Evolutionary conservation across 2,797 vertebrate species (phyloP), one percentile per base, ranked within the genome.

Genomic region (Typhlichthys subterraneus): DNA sequence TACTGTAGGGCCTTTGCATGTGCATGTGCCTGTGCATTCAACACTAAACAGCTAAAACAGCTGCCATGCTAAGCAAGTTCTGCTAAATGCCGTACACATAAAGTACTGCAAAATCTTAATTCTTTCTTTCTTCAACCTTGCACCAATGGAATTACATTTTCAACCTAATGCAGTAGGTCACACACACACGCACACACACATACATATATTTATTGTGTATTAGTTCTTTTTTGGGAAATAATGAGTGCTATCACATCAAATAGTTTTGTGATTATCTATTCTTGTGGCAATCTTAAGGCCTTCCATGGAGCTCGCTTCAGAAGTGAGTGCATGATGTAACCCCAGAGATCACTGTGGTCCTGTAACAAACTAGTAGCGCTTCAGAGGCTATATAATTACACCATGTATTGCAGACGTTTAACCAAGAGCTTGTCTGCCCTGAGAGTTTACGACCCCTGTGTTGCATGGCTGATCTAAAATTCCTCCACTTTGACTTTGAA

Each of bases 311-410:
- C 65, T 49, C 69, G 38, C 45, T 9, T 31, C 50, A 63, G 59
- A 67, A 63, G 64, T 80, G 54, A 60, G 59, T 29, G 65, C 53
- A 55, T 78, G 83, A 84, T 12, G 72, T 76, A 77, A 79, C 65
- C 17, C 52, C 54, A 31, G 47, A 59, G 82, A 84, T 87, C 77
- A 87, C 81, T 86, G 80, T 51, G 49, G 75, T 47, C 50, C 65
- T 23, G 46, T 77, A 63, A 63, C 2, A 53, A 73, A 71, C 70
- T 64, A 80, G 77, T 60, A 63, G 70, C 74, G 65, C 64, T 69
- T 74, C 65, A 73, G 71, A 74, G 45, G 12, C 76, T 51, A 46
- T 74, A 57, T 82, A 88, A 87, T 87, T 87, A 80, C 61, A 75
- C 53, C 67, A 57, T 13, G n/a, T n/a, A 61, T 61, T 84, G 72